These are phyloP conservation scores for Eonycteris spelaea DNA, from an alignment of 2,113 vertebrate species.

Conservation along the genomic window DNA sequence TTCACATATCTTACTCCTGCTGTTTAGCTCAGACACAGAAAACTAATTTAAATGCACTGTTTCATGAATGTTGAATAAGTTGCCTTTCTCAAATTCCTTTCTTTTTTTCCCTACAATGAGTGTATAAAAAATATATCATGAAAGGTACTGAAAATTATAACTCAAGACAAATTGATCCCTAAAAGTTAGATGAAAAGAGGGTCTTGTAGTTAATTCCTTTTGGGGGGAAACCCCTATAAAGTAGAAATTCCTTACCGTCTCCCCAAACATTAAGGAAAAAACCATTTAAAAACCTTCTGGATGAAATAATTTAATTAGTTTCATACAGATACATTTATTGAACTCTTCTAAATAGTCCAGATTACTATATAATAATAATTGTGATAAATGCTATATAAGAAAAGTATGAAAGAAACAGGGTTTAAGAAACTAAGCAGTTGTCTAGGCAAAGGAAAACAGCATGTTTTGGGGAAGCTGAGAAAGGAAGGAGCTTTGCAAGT, in stretches of 20 bases:
- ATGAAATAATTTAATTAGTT: neutral
- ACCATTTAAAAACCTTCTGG: neutral
- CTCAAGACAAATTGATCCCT: neutral
- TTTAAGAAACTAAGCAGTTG: neutral
- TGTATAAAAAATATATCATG: neutral
- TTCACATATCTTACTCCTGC: neutral
- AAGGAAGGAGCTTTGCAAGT: neutral
- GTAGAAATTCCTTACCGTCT: neutral
- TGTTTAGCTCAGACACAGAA: neutral
- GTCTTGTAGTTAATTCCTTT: neutral
- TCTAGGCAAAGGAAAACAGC: neutral
- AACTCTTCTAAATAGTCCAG: neutral
- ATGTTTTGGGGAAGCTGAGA: neutral
- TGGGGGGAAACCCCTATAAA: neutral
- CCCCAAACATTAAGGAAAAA: neutral
- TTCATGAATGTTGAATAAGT: neutral
- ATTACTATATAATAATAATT: neutral
- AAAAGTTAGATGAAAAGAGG: neutral
- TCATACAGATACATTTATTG: neutral
- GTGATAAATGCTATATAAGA: neutral
- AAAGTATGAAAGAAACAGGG: neutral
- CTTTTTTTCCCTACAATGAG: neutral
- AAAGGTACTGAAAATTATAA: conserved; percentile 8
- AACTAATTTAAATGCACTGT: neutral
- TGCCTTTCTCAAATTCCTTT: neutral